Evolutionary conservation across 2,888 invertebrate species (phyloP).

Genomic region (Drosophila picticornis): DNA sequence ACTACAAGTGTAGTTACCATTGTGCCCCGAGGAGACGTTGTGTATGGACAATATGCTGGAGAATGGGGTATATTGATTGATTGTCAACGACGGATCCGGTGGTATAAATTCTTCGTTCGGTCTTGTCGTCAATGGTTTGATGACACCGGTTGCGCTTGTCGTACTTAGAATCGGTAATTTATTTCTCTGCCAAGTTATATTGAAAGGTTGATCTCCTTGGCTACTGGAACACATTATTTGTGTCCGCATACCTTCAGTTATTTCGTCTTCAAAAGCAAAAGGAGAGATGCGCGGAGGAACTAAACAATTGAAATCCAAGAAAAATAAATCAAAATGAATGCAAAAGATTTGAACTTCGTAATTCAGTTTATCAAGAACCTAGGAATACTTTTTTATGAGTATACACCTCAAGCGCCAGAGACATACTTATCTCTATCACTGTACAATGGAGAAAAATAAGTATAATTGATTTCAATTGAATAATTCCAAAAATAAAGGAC

Average conservation of each 20-base stretch:
- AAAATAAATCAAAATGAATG: slow-evolving; percentile 24
- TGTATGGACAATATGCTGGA: slow-evolving; percentile 86
- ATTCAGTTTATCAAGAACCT: slow-evolving; percentile 3
- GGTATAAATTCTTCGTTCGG: slow-evolving; percentile 52
- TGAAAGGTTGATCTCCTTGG: slow-evolving; percentile 87
- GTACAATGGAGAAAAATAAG: background rate
- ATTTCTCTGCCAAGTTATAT: slow-evolving; percentile 87
- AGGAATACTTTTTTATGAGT: background rate
- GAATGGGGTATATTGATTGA: slow-evolving; percentile 87
- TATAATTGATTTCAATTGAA: background rate
- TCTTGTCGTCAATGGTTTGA: slow-evolving; percentile 29
- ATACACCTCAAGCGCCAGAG: background rate
- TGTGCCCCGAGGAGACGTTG: slow-evolving; percentile 85
- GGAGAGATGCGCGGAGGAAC: slow-evolving; percentile 93
- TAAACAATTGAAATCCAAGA: slow-evolving; percentile 78
- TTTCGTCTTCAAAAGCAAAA: slow-evolving; percentile 92
- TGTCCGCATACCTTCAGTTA: slow-evolving; percentile 92
- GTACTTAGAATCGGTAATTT: slow-evolving; percentile 83
- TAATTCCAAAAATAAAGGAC: background rate
- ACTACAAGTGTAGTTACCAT: slow-evolving; percentile 85
- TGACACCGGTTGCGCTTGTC: slow-evolving; percentile 58
- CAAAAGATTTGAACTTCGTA: slow-evolving; percentile 2
- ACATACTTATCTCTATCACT: background rate
- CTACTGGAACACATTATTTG: slow-evolving; percentile 88
- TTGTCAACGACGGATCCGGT: slow-evolving; percentile 84